A percentile compares a stretch with the other conserved stretches of the same genome.
These are phyloP conservation scores for Bubalus kerabau DNA, from an alignment of 2,113 vertebrate genomes.

Conservation along the genomic window DNA sequence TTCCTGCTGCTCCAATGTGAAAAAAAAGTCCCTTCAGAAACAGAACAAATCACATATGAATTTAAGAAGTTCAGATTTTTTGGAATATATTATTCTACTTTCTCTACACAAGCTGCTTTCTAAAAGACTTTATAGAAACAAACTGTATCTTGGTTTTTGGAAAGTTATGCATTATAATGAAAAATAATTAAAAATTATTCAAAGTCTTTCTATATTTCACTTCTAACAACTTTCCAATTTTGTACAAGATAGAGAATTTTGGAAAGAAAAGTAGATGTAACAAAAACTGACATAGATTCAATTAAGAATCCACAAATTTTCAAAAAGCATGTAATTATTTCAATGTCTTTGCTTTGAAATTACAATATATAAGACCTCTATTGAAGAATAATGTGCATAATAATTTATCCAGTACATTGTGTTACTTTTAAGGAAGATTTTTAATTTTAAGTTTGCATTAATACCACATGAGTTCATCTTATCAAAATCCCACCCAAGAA, in stretches of 20 bases:
- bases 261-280: neutral
- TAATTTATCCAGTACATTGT: neutral
- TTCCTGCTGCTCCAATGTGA: neutral
- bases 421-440: slow-evolving; percentile 2
- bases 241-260: neutral
- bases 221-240: neutral
- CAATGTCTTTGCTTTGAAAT: neutral
- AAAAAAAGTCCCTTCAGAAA: neutral
- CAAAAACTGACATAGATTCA: neutral
- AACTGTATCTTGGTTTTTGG: neutral
- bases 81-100: neutral
- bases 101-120: neutral
- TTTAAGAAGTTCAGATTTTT: neutral
- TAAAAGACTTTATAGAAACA: neutral
- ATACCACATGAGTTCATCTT: slow-evolving; percentile 25
- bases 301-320: neutral
- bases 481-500: neutral
- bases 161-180: neutral
- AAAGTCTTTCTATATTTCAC: neutral
- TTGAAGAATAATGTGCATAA: neutral
- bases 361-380: neutral
- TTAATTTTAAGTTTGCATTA: neutral
- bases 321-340: neutral
- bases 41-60: neutral
- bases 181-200: neutral